These are phyloP conservation scores for Acipenser oxyrinchus DNA, from an alignment of 2,797 vertebrate genomes.

Conservation along the genomic window DNA sequence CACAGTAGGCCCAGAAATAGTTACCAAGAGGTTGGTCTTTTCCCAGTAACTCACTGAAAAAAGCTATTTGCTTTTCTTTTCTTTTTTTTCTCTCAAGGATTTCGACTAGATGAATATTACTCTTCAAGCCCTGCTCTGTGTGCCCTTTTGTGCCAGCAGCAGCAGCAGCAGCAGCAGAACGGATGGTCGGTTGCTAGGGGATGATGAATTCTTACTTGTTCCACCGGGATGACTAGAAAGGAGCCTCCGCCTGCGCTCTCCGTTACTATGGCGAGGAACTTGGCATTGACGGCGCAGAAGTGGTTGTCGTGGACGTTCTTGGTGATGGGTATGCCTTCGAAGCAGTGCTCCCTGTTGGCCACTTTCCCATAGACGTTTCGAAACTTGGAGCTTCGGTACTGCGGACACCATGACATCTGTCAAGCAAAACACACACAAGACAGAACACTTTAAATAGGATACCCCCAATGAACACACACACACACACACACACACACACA, in stretches of 20 bases:
- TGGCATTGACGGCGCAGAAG: conserved; percentile 90
- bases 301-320: conserved; percentile 98
- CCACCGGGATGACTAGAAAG: conserved; percentile 84
- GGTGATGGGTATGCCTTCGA: conserved; percentile 90
- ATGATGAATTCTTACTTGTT: conserved; percentile 67
- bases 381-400: conserved; percentile 98
- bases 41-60: no score
- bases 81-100: no score
- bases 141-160: no score
- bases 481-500: no score
- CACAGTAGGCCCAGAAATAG: no score
- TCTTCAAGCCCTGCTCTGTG: no score
- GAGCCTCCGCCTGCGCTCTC: conserved; percentile 88
- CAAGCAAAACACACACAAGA: conserved; percentile 5
- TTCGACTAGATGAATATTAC: no score
- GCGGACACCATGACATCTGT: conserved; percentile 99
- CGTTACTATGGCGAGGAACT: conserved; percentile 87
- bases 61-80: no score
- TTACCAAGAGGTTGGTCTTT: no score
- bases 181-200: background rate
- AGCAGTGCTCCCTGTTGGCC: conserved; percentile 89
- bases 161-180: background rate
- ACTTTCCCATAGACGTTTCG: conserved; percentile 96
- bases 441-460: background rate
- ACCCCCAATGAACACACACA: background rate